Evolutionary conservation across 2,888 invertebrate genomes (phyloP).

Genomic region (Kryphioiulus occultus): DNA sequence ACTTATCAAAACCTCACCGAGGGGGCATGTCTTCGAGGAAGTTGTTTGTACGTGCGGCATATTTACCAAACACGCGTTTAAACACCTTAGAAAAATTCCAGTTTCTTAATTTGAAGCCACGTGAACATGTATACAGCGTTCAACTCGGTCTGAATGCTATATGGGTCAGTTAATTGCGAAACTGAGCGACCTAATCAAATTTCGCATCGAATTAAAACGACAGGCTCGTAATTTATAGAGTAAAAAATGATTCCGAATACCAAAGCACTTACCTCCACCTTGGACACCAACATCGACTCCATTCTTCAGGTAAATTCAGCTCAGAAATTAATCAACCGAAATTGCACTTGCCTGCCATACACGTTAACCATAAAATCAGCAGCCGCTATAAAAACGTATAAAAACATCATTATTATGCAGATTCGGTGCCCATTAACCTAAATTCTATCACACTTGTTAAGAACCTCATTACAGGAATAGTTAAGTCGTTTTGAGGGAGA

Average conservation of each 20-base stretch:
- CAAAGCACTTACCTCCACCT: not conserved
- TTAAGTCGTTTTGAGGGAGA: not conserved
- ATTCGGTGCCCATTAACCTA: slow-evolving; percentile 11
- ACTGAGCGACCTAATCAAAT: slow-evolving; percentile 18
- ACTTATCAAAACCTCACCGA: not conserved
- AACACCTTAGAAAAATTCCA: not conserved
- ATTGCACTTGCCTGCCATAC: not conserved
- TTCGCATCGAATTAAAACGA: not conserved
- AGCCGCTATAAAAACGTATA: not conserved
- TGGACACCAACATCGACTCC: not conserved
- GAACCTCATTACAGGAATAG: not conserved
- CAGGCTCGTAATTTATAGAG: slow-evolving; percentile 12
- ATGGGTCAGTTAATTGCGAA: slow-evolving; percentile 19
- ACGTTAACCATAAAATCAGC: not conserved
- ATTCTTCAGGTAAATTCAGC: not conserved
- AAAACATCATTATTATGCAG: slow-evolving; percentile 27
- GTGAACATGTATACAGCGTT: too few relatives aligned
- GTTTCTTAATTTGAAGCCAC: too few relatives aligned
- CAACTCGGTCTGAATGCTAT: not conserved
- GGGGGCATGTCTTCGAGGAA: slow-evolving; percentile 7
- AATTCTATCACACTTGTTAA: slow-evolving; percentile 27
- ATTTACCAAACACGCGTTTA: not conserved
- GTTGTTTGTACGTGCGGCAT: not conserved
- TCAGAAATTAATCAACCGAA: slow-evolving; percentile 17
- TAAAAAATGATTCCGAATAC: not conserved